Conservation (phyloP, 2,888 invertebrate genomes). For the Podotricha telesiphe region DNA sequence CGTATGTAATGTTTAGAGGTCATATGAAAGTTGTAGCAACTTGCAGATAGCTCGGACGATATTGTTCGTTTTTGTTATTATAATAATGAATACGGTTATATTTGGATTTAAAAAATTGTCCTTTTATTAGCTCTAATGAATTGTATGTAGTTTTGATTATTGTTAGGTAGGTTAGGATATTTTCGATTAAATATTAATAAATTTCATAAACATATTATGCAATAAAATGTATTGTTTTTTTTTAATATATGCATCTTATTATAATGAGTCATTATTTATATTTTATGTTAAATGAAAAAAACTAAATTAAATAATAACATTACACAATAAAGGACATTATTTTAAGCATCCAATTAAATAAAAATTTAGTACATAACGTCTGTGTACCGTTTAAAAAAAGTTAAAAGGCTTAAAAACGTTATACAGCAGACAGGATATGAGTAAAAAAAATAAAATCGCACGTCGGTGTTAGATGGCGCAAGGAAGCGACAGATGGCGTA, state of each 20-base stretch:
- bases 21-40: conserved; percentile 48
- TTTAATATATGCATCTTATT: background rate
- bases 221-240: background rate
- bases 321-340: background rate
- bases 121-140: background rate
- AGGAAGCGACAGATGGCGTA: conserved; percentile 42
- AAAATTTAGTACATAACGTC: background rate
- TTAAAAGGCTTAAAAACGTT: conserved; percentile 8
- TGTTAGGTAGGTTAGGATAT: background rate
- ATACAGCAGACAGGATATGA: conserved; percentile 6
- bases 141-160: background rate
- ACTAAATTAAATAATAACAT: background rate
- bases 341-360: background rate
- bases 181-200: background rate
- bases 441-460: conserved; percentile 18
- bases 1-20: conserved; percentile 45
- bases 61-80: conserved; percentile 22
- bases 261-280: background rate
- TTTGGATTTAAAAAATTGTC: background rate
- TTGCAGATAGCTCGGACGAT: conserved; percentile 31
- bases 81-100: conserved; percentile 22
- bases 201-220: background rate
- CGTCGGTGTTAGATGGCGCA: conserved; percentile 23
- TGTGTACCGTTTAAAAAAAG: background rate
- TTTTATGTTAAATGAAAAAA: too few species aligned